phyloP scores from a whole-genome alignment of 1,140 invertebrate genomes.

The Zaprionus gabonicus region DNA sequence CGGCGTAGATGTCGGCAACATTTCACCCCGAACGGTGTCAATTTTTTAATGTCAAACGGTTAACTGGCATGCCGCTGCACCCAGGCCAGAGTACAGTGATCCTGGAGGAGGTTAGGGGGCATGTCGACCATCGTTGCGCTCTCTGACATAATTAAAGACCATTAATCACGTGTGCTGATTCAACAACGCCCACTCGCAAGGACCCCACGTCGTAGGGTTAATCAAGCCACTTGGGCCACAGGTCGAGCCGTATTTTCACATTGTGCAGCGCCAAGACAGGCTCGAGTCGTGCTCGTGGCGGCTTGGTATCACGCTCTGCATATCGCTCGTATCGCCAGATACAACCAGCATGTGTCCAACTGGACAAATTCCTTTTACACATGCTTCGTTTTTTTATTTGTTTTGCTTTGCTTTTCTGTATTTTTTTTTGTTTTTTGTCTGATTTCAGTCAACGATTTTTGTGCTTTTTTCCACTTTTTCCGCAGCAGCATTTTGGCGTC shows the following conservation, averaged over 20 bases:
- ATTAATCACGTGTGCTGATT: conserved; percentile 83
- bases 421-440: conserved; percentile 27
- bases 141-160: conserved; percentile 82
- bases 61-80: conserved; percentile 71
- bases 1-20: conserved; percentile 64
- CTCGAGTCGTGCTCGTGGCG: conserved; percentile 1
- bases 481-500: conserved; percentile 74
- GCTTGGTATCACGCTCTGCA: not conserved
- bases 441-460: conserved; percentile 17
- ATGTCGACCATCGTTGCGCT: conserved; percentile 38
- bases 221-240: conserved; percentile 70
- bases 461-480: conserved; percentile 46
- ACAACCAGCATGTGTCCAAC: conserved; percentile 60
- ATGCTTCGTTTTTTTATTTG: conserved; percentile 41
- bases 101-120: not conserved
- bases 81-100: conserved; percentile 1
- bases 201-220: conserved; percentile 60
- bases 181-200: conserved; percentile 69
- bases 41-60: conserved; percentile 83
- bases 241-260: conserved; percentile 53
- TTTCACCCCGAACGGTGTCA: conserved; percentile 83
- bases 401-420: conserved; percentile 15
- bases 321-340: conserved; percentile 49
- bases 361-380: conserved; percentile 66
- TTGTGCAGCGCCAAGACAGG: conserved; percentile 50